Evolutionary conservation across 2,113 vertebrate genomes (phyloP).

Genomic region (Lipotes vexillifer): DNA sequence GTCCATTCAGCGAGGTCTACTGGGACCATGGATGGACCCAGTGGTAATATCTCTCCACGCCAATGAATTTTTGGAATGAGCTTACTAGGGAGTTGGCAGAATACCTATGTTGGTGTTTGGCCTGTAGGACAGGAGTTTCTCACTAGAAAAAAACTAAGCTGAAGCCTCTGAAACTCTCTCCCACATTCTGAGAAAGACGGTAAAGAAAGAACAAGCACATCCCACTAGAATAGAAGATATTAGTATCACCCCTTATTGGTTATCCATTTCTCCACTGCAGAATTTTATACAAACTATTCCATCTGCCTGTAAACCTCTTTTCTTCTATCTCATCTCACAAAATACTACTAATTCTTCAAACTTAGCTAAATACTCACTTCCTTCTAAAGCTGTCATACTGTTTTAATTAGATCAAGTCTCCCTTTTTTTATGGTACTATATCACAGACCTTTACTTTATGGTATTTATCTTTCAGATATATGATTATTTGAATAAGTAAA

Average conservation of each 20-base stretch:
- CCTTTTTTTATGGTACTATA: too few relatives aligned
- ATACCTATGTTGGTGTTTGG: not conserved
- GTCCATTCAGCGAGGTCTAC: not conserved
- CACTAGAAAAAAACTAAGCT: not conserved
- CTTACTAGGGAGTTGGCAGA: not conserved
- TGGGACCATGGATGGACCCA: accelerated
- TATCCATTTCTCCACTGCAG: not conserved
- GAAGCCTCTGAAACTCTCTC: not conserved
- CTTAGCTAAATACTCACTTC: not conserved
- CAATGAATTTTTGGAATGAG: not conserved
- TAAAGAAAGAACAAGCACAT: not conserved
- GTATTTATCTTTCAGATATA: not conserved
- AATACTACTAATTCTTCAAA: not conserved
- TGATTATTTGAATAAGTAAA: not conserved
- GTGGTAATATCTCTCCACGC: not conserved
- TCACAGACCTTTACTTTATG: not conserved
- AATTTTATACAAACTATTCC: not conserved
- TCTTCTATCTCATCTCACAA: not conserved
- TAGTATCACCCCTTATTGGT: not conserved
- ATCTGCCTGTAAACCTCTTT: not conserved
- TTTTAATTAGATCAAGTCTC: not conserved
- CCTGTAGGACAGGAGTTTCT: not conserved
- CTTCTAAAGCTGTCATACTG: not conserved
- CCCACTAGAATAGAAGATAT: not conserved
- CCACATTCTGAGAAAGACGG: not conserved